Evolutionary conservation across 2,113 vertebrate species (phyloP), one percentile per base, ranked within the genome.

Genomic region (Silurus glanis): DNA sequence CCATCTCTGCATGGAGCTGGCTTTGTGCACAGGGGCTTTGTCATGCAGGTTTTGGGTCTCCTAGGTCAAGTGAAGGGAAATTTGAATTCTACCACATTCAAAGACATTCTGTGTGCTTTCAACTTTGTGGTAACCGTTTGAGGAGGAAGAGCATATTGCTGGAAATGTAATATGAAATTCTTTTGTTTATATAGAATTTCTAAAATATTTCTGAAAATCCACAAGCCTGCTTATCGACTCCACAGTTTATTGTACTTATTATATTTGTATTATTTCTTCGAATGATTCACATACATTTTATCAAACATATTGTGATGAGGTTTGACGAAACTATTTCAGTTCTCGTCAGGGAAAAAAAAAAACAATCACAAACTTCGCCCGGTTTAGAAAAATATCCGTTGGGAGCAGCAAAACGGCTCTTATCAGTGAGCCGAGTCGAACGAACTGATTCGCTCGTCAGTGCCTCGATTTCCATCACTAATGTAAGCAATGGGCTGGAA

Each of bases 401-500:
- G 53, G 10, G n/a, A 25, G n/a, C 7, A 37, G 37, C n/a, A 2
- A 5, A 62, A 28, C 53, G 25, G 28, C 51, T 37, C 16, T 19
- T 79, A 37, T 55, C 3, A 0, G 23, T 56, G 13, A 9, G 25
- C 28, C 45, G 56, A 59, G 25, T 25, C 55, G 45, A 21, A 10
- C 9, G 55, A 79, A 58, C 80, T n/a, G 58, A 81, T 5, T 81
- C 80, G 14, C 19, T 64, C n/a, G 51, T 51, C 45, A 82, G 13
- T 45, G 16, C 80, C 80, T 51, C 21, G 19, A 51, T 82, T 82
- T 64, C 37, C 58, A 64, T 82, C 61, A 82, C 45, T 51, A 66
- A n/a, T 51, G 16, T 9, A 10, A 51, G 21, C 21, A 64, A 23
- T 21, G 78, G 28, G 14, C 16, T 80, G 78, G 78, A 80, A 80